These are phyloP conservation scores for Haliclona indistincta DNA, from an alignment of 37 sponge, comb jelly and placozoan species.

Conservation along the genomic window DNA sequence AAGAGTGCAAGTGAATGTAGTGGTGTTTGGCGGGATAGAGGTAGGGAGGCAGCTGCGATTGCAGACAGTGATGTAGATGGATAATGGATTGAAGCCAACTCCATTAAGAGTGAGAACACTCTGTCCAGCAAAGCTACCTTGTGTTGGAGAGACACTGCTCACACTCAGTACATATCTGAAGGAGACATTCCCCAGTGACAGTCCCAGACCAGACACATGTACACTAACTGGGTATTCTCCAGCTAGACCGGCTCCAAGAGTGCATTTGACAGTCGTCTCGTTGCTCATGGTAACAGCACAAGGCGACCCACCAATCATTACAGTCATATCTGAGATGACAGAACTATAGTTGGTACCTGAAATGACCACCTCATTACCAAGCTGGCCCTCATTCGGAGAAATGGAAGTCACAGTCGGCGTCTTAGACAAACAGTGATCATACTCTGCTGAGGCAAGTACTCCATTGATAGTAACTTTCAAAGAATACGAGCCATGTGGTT, in stretches of 20 bases:
- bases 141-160: conserved; percentile 13
- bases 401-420: conserved; percentile 59
- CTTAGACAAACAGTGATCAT: conserved; percentile 20
- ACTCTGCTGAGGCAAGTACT: background rate
- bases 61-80: conserved; percentile 54
- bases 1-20: conserved; percentile 39
- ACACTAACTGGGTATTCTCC: conserved; percentile 36
- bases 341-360: conserved; percentile 32
- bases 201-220: conserved; percentile 24
- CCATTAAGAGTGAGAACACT: conserved; percentile 38
- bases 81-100: conserved; percentile 58
- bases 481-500: background rate
- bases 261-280: conserved; percentile 43
- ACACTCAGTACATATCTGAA: conserved; percentile 43
- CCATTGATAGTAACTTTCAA: conserved; percentile 6
- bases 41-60: conserved; percentile 24
- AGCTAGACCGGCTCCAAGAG: conserved; percentile 47
- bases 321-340: conserved; percentile 2
- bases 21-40: conserved; percentile 9
- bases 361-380: conserved; percentile 39
- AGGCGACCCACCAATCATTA: conserved; percentile 30
- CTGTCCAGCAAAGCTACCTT: conserved; percentile 71
- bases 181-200: background rate
- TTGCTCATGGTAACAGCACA: conserved; percentile 22
- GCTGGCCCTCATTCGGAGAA: conserved; percentile 43